A percentile compares a stretch with the other conserved stretches of the same genome.
These are phyloP conservation scores for Nymphalis c-album DNA, from an alignment of 2,888 invertebrate genomes.

Conservation along the genomic window DNA sequence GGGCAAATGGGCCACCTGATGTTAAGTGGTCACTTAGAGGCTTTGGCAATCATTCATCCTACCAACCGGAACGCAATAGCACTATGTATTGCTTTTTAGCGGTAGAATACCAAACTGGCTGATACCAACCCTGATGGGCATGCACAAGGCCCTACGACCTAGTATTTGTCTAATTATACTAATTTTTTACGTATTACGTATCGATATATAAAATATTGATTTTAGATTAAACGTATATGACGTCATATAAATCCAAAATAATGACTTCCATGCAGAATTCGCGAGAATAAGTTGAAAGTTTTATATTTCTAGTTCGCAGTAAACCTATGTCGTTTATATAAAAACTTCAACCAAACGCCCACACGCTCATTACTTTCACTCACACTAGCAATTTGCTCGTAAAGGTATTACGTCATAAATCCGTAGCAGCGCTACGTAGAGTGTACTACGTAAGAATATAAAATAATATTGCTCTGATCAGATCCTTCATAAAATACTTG, in stretches of 20 bases:
- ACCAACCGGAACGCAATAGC: too few species aligned
- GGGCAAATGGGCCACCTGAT: too few species aligned
- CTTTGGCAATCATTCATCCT: too few species aligned
- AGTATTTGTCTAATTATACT: too few species aligned
- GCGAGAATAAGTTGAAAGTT: neutral
- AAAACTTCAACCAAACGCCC: conserved; percentile 2
- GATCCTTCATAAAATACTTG: neutral
- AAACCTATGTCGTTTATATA: neutral
- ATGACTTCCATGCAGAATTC: neutral
- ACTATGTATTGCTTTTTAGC: too few species aligned
- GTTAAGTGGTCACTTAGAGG: too few species aligned
- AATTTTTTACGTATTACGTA: too few species aligned
- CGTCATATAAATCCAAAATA: neutral
- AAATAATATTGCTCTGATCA: neutral
- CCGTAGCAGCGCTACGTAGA: conserved; percentile 10
- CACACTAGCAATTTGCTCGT: conserved; percentile 5
- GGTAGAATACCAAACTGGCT: too few species aligned
- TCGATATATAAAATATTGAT: too few species aligned
- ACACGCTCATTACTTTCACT: conserved; percentile 14
- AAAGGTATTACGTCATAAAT: conserved; percentile 24
- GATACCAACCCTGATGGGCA: too few species aligned
- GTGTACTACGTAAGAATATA: neutral
- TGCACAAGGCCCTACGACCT: too few species aligned
- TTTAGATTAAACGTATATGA: neutral
- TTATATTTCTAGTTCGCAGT: neutral